Evolutionary conservation across 2,888 invertebrate genomes (phyloP).

Genomic region (Sclerodermus sp.): DNA sequence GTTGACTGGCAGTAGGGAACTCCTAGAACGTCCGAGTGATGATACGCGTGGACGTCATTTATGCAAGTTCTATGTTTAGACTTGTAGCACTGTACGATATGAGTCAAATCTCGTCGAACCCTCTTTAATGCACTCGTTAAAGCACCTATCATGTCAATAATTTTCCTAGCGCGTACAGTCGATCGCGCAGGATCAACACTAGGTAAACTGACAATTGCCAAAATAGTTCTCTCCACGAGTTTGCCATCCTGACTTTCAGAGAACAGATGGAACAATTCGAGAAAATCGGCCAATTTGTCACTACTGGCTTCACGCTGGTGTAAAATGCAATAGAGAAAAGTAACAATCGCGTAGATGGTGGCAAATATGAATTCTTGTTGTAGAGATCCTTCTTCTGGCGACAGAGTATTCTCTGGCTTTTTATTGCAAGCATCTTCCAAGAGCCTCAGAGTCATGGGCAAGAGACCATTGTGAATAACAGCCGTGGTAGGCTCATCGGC

Average conservation of each 20-base stretch:
- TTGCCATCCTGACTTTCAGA: conserved; percentile 65
- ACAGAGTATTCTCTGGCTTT: conserved; percentile 7
- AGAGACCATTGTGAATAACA: conserved; percentile 64
- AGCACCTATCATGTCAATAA: conserved; percentile 63
- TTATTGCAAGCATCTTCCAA: conserved; percentile 62
- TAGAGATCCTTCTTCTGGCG: conserved; percentile 58
- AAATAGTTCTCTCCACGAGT: conserved; percentile 62
- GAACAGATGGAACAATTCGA: conserved; percentile 65
- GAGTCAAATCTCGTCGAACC: conserved; percentile 63
- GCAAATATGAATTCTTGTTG: conserved; percentile 66
- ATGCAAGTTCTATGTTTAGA: conserved; percentile 61
- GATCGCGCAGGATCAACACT: conserved; percentile 54
- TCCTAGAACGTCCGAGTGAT: conserved; percentile 65
- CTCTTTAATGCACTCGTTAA: conserved; percentile 63
- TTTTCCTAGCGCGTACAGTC: conserved; percentile 59
- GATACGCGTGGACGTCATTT: conserved; percentile 59
- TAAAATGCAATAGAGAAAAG: conserved; percentile 64
- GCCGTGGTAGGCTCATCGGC: conserved; percentile 62
- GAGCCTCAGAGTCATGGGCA: conserved; percentile 66
- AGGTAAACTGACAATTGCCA: conserved; percentile 62
- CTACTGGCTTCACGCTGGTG: conserved; percentile 59
- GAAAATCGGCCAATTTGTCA: conserved; percentile 61
- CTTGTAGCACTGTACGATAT: conserved; percentile 60
- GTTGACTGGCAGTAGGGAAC: conserved; percentile 51
- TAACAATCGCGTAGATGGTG: conserved; percentile 63